Percentiles rank a stretch among this genome's conserved stretches.
Evolutionary conservation across 2,797 vertebrate species (phyloP).

Genomic region (Bovichtus variegatus): DNA sequence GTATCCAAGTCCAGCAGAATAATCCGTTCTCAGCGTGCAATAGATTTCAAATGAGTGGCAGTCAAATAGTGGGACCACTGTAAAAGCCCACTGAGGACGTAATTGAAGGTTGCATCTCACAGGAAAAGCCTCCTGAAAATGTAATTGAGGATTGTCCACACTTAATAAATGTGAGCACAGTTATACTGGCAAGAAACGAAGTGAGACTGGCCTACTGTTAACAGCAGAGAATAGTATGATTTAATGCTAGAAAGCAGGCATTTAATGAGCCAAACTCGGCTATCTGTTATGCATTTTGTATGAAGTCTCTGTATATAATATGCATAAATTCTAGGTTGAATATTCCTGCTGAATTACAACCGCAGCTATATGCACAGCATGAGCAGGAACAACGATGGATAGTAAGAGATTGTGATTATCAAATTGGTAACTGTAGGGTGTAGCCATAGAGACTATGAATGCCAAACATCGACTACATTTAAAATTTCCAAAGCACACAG

Average conservation of each 20-base stretch:
- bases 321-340: slow-evolving; percentile 9
- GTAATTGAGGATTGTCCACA: background rate
- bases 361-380: background rate
- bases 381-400: background rate
- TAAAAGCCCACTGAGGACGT: background rate
- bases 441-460: background rate
- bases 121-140: background rate
- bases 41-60: background rate
- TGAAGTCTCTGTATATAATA: slow-evolving; percentile 17
- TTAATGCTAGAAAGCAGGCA: background rate
- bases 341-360: slow-evolving; percentile 4
- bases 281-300: slow-evolving; percentile 16
- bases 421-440: background rate
- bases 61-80: background rate
- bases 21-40: background rate
- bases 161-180: background rate
- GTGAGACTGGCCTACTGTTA: background rate
- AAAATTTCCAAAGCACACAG: background rate
- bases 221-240: background rate
- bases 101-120: background rate
- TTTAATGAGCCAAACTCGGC: slow-evolving; percentile 12
- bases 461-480: background rate
- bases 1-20: background rate
- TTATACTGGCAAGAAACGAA: background rate
- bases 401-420: background rate